These are phyloP conservation scores for Catostomus latipinnis DNA, from an alignment of 2,797 vertebrate species.

Conservation along the genomic window DNA sequence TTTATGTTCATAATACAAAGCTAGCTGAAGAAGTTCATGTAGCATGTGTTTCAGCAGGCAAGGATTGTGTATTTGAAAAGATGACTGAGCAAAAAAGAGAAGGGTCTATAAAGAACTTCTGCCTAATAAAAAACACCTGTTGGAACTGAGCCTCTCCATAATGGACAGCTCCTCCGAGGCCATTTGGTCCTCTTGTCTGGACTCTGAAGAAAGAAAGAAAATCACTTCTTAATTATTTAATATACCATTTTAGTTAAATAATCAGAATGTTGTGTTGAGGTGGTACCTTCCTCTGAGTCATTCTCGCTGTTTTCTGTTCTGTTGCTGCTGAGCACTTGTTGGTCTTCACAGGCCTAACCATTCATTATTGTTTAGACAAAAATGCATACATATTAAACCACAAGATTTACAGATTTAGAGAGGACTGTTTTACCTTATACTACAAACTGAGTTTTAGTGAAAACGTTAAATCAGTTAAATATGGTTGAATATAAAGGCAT, in stretches of 20 bases:
- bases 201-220: conserved; percentile 62
- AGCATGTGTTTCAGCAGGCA: background rate
- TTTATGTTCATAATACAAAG: no score
- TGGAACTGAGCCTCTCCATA: conserved; percentile 74
- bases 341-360: conserved; percentile 57
- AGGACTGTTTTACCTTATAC: background rate
- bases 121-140: conserved; percentile 68
- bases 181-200: conserved; percentile 62
- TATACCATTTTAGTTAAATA: background rate
- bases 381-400: background rate
- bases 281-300: conserved; percentile 74
- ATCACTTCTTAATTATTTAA: background rate
- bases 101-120: background rate
- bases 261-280: background rate
- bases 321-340: background rate
- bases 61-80: background rate
- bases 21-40: background rate
- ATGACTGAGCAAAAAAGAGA: no score
- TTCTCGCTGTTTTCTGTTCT: conserved; percentile 61
- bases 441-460: background rate
- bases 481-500: background rate
- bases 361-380: background rate
- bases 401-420: background rate
- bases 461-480: background rate
- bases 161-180: conserved; percentile 73